Conservation (phyloP, 2,797 vertebrate species). For the Gallinago stenura region DNA sequence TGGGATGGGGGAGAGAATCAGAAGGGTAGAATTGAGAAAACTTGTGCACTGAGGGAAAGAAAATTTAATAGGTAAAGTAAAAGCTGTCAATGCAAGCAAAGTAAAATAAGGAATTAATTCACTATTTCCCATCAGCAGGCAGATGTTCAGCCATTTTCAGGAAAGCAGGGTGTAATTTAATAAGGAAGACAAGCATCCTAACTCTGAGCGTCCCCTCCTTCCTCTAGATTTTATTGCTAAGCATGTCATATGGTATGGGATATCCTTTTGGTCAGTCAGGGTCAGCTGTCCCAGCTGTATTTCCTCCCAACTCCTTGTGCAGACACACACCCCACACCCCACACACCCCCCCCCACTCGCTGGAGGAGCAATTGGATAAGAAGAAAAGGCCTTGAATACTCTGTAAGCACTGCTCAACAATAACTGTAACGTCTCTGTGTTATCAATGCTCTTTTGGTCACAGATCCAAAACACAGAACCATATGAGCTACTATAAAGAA, state of each 20-base stretch:
- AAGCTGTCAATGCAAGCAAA: neutral
- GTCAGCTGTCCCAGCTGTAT: neutral
- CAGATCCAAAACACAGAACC: neutral
- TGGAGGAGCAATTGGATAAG: fast-evolving
- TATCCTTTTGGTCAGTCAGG: neutral
- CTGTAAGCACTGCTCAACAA: neutral
- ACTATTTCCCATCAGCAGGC: fast-evolving
- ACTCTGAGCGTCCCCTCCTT: fast-evolving
- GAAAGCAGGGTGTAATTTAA: neutral
- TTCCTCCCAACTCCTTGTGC: fast-evolving
- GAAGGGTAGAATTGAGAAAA: neutral
- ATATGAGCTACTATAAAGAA: neutral
- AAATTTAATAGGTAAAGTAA: neutral
- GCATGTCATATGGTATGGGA: fast-evolving
- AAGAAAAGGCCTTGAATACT: neutral
- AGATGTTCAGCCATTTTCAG: neutral
- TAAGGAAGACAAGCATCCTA: fast-evolving
- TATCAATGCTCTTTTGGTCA: neutral
- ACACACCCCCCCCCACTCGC: fast-evolving
- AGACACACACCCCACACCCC: no score
- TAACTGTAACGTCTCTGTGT: neutral
- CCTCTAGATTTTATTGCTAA: neutral
- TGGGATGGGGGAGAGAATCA: neutral
- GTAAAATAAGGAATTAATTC: neutral
- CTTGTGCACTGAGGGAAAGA: neutral